These are phyloP conservation scores for Ictidomys tridecemlineatus DNA, from an alignment of 2,113 vertebrate species.

Conservation along the genomic window DNA sequence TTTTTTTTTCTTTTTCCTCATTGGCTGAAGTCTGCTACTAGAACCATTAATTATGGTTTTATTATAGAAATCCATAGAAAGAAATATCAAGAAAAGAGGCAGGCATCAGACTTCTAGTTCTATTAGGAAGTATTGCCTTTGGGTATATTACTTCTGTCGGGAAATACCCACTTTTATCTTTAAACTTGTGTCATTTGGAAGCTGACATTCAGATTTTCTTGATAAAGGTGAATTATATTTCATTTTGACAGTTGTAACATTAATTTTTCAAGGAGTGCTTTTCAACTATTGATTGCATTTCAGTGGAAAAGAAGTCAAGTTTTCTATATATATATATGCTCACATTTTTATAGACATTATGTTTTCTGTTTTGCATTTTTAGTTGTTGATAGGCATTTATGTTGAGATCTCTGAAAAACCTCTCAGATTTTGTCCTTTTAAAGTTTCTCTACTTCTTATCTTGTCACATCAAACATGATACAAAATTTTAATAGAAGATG, in stretches of 20 bases:
- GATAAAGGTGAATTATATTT: constrained; percentile 65
- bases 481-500: constrained; percentile 63
- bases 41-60: background rate
- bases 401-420: constrained; percentile 57
- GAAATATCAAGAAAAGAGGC: background rate
- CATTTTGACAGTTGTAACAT: constrained; percentile 70
- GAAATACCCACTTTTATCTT: constrained; percentile 57
- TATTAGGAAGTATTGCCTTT: background rate
- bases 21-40: background rate
- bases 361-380: constrained; percentile 53
- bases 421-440: constrained; percentile 14
- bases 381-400: constrained; percentile 1
- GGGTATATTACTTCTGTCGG: constrained; percentile 12
- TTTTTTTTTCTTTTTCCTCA: background rate
- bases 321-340: background rate
- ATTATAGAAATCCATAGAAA: background rate
- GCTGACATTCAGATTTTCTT: constrained; percentile 69
- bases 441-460: constrained; percentile 49
- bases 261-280: constrained; percentile 61
- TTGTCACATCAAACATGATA: constrained; percentile 39
- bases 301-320: constrained; percentile 56
- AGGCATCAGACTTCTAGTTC: background rate
- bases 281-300: constrained; percentile 48
- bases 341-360: constrained; percentile 18
- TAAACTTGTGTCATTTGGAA: constrained; percentile 73